A percentile compares a stretch with the other conserved stretches of the same genome.
phyloP scores from a whole-genome alignment of 2,797 vertebrate genomes.

The Nyctibius grandis region DNA sequence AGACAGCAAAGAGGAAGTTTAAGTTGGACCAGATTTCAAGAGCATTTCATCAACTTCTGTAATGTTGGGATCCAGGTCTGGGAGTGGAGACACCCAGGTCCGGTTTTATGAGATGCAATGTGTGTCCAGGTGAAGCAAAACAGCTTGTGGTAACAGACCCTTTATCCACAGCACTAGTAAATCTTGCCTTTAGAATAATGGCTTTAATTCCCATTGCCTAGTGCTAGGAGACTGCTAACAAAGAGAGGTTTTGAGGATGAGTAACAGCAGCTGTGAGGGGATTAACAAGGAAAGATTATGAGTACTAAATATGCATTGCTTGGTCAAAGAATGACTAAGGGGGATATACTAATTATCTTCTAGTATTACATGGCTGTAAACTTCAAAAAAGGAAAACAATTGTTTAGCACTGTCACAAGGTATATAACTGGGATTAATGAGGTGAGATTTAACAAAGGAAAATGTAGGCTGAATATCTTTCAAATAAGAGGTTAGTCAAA shows the following conservation, averaged over 20 bases:
- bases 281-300: background rate
- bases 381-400: slow-evolving; percentile 7
- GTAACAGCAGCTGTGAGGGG: background rate
- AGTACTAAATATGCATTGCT: slow-evolving; percentile 3
- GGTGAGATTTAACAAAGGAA: slow-evolving; percentile 28
- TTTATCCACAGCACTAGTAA: background rate
- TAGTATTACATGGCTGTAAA: background rate
- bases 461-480: background rate
- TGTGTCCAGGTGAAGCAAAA: background rate
- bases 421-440: slow-evolving; percentile 5
- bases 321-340: background rate
- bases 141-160: background rate
- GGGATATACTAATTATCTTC: slow-evolving; percentile 14
- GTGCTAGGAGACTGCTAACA: background rate
- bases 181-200: background rate
- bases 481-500: slow-evolving; percentile 10
- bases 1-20: background rate
- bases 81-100: background rate
- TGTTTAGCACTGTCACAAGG: background rate
- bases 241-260: background rate
- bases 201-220: background rate
- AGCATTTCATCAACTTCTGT: background rate
- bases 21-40: background rate
- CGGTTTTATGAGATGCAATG: background rate
- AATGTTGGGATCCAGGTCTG: background rate